Percentiles rank a stretch among this genome's conserved stretches.
Evolutionary conservation across 2,797 vertebrate species (phyloP).

Genomic region (Lemur catta): DNA sequence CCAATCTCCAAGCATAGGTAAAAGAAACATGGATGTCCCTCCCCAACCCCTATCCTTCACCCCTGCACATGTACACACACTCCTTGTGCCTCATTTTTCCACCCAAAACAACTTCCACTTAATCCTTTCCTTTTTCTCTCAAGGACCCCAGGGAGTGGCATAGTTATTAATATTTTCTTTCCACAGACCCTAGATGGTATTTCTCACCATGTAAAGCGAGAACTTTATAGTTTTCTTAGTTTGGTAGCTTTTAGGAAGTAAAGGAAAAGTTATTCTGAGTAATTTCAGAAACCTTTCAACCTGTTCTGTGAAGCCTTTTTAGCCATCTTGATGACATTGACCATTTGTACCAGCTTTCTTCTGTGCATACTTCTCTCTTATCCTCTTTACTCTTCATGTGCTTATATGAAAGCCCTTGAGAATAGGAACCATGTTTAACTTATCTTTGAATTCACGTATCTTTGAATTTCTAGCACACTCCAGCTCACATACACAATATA

Average conservation of each 20-base stretch:
- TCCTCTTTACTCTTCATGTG: not conserved
- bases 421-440: not conserved
- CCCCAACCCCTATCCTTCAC: accelerated
- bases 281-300: not conserved
- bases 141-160: not conserved
- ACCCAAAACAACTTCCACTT: not conserved
- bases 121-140: not conserved
- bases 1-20: not conserved
- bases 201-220: not conserved
- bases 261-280: not conserved
- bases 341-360: not conserved
- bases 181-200: not conserved
- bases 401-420: not conserved
- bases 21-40: not conserved
- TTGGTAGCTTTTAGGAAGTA: not conserved
- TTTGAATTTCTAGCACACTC: not conserved
- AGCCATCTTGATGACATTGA: not conserved
- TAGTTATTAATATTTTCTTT: not conserved
- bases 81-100: not conserved
- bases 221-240: not conserved
- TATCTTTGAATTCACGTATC: not conserved
- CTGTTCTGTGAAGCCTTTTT: not conserved
- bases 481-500: not conserved
- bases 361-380: not conserved
- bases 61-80: accelerated